Percentiles rank a stretch among this genome's conserved stretches.
Conservation (phyloP, 2,888 invertebrate genomes). For the Metallyticus violacea region DNA sequence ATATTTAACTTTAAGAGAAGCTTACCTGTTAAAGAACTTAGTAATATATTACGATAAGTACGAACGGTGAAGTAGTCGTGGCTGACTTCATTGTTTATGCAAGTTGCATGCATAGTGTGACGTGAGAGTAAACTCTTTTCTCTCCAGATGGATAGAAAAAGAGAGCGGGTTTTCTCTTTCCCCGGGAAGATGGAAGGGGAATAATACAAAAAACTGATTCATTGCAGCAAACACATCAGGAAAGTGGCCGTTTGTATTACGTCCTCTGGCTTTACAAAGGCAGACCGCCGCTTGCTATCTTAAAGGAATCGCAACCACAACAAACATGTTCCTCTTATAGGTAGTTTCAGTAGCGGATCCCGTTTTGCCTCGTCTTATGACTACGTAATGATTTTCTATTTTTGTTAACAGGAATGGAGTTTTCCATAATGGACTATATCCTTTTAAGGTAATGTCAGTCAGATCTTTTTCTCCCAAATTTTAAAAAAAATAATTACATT, state of each 20-base stretch:
- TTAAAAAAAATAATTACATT: not conserved
- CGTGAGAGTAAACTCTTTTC: not conserved
- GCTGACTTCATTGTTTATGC: conserved; percentile 5
- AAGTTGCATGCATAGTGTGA: not conserved
- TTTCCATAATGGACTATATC: too few species aligned
- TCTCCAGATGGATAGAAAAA: not conserved
- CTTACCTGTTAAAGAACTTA: not conserved
- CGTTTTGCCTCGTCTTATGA: not conserved
- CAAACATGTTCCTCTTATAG: not conserved
- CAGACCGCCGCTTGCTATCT: not conserved
- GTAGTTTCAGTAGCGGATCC: not conserved
- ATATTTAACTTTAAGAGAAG: not conserved
- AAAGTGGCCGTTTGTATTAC: not conserved
- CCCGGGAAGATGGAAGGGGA: not conserved
- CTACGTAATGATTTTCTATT: not conserved
- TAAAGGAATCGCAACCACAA: not conserved
- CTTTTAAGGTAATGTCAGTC: not conserved
- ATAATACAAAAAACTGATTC: not conserved
- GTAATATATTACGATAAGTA: not conserved
- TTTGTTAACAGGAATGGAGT: too few species aligned
- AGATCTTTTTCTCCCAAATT: not conserved
- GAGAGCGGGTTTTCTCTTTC: not conserved
- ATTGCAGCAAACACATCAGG: conserved; percentile 13
- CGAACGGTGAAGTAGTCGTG: too few species aligned
- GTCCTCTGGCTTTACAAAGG: not conserved